Conservation (phyloP, 2,797 vertebrate genomes). For the Crypturellus tataupa region DNA sequence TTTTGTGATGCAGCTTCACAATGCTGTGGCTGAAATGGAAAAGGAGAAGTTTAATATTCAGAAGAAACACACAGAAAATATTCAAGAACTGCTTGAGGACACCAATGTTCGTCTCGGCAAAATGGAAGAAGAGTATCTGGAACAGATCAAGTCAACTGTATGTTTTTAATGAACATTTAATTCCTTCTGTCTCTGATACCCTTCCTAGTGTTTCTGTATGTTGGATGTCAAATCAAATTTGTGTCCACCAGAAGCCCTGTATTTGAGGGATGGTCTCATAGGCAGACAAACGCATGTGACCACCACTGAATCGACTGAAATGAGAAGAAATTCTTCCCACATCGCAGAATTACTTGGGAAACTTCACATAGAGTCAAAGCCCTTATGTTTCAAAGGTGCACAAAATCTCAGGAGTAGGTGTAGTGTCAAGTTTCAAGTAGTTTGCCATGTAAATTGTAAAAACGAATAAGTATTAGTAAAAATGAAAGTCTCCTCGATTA, state of each 20-base stretch:
- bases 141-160: constrained; percentile 86
- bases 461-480: background rate
- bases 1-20: constrained; percentile 85
- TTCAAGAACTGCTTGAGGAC: constrained; percentile 91
- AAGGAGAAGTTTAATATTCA: constrained; percentile 92
- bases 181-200: background rate
- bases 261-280: background rate
- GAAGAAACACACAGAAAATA: constrained; percentile 90
- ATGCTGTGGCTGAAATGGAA: constrained; percentile 88
- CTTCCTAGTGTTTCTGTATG: background rate
- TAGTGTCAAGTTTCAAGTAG: background rate
- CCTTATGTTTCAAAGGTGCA: background rate
- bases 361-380: background rate
- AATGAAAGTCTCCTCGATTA: background rate
- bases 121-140: constrained; percentile 90
- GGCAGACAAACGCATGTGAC: background rate
- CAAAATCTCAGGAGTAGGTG: too few relatives aligned
- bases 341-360: background rate
- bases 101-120: constrained; percentile 88
- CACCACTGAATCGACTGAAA: background rate
- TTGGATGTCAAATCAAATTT: background rate
- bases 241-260: background rate
- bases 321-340: background rate
- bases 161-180: constrained; percentile 55
- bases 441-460: background rate